These are phyloP conservation scores for Eucidaris tribuloides DNA, from an alignment of 35 echinoderm and acorn worm genomes.

Conservation along the genomic window DNA sequence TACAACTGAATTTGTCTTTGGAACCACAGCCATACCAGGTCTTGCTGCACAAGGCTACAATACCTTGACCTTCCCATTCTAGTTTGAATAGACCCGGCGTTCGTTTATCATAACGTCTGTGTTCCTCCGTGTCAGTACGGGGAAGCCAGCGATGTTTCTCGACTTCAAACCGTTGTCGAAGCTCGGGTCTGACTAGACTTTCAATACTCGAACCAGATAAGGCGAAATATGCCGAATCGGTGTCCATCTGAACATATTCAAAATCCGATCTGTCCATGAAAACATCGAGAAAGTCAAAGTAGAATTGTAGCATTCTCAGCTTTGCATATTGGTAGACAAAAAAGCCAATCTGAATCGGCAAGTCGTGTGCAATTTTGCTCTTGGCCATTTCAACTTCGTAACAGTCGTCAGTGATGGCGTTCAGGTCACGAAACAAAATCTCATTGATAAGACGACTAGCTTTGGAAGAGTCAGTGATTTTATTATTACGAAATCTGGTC, in stretches of 20 bases:
- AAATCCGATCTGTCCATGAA: neutral
- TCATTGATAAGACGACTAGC: no score
- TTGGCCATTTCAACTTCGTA: neutral
- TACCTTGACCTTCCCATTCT: no score
- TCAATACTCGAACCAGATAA: neutral
- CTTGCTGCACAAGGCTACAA: neutral
- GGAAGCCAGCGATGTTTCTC: no score
- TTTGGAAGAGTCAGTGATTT: no score
- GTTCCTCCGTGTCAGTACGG: no score
- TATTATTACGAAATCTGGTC: neutral
- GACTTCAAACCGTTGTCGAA: no score
- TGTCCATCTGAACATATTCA: neutral
- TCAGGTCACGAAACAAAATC: no score
- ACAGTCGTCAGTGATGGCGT: neutral
- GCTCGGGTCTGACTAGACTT: neutral
- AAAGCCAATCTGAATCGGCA: neutral
- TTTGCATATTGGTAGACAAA: neutral
- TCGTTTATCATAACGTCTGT: no score
- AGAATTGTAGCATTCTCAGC: no score
- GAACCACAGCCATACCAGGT: neutral
- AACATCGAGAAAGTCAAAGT: no score
- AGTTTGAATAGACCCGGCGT: no score
- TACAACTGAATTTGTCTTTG: constrained; percentile 42
- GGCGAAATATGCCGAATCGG: constrained; percentile 2
- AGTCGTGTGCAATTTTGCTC: neutral